These are phyloP conservation scores for Drosophila bunnanda DNA, from an alignment of 2,888 invertebrate genomes.

Conservation along the genomic window DNA sequence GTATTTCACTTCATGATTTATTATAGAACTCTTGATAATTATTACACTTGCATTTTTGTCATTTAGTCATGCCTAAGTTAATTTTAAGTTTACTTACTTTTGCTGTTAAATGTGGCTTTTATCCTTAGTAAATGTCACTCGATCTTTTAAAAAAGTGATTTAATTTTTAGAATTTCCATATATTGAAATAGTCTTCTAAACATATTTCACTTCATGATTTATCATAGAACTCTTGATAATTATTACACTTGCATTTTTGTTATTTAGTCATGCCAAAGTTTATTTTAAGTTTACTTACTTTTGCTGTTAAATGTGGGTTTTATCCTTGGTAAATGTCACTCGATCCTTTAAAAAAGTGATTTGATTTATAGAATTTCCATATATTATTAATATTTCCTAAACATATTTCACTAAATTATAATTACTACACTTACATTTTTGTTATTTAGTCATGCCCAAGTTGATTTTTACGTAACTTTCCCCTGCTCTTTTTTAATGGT, in stretches of 20 bases:
- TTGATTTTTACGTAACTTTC: neutral
- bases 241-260: neutral
- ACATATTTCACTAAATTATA: no score
- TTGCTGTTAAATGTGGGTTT: slow-evolving; percentile 5
- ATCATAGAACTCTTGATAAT: neutral
- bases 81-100: neutral
- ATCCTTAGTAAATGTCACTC: slow-evolving; percentile 21
- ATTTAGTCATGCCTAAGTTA: neutral
- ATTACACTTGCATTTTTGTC: neutral
- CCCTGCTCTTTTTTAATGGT: neutral
- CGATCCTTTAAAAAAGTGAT: neutral
- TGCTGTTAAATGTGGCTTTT: slow-evolving; percentile 5
- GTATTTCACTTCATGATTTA: no score
- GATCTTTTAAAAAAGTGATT: neutral
- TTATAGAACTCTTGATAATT: neutral
- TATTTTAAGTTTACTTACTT: neutral
- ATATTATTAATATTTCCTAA: neutral
- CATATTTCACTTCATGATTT: no score
- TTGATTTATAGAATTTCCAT: neutral
- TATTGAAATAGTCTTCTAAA: neutral
- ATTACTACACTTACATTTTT: neutral
- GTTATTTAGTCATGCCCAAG: neutral
- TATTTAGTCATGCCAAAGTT: neutral
- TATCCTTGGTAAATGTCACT: slow-evolving; percentile 21
- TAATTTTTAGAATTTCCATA: neutral